Evolutionary conservation across 2,888 invertebrate species (phyloP).

Genomic region (Onchidella celtica): DNA sequence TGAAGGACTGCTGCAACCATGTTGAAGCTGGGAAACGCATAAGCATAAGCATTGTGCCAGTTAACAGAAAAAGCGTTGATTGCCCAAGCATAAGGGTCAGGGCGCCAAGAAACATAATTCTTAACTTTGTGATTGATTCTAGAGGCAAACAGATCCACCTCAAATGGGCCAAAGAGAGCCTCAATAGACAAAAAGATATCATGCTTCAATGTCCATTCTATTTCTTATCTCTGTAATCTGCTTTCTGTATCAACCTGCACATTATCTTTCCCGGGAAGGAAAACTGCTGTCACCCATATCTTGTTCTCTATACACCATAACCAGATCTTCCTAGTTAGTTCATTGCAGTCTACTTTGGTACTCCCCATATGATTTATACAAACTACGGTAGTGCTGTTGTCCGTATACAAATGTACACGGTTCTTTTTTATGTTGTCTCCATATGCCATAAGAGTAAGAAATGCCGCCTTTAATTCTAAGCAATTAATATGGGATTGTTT

Average conservation of each 20-base stretch:
- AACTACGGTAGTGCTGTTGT: neutral
- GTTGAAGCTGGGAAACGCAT: neutral
- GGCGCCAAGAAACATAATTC: neutral
- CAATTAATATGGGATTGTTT: neutral
- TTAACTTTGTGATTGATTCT: neutral
- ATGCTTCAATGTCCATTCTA: neutral
- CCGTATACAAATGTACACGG: neutral
- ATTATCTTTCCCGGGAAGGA: neutral
- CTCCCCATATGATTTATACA: neutral
- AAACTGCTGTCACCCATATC: neutral
- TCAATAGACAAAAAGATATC: neutral
- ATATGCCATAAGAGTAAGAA: neutral
- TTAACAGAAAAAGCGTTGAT: neutral
- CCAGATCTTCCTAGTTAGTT: neutral
- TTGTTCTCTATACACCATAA: neutral
- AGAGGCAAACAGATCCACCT: neutral
- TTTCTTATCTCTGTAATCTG: neutral
- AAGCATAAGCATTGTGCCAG: neutral
- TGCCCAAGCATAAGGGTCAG: neutral
- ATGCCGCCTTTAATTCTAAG: neutral
- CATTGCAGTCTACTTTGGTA: neutral
- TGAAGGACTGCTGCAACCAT: neutral
- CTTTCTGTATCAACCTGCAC: neutral
- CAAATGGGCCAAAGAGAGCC: neutral
- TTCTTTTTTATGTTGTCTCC: neutral